Evolutionary conservation across 2,888 invertebrate genomes (phyloP), one percentile per base, ranked within the genome.

Genomic region (Trissoscelio sp.): DNA sequence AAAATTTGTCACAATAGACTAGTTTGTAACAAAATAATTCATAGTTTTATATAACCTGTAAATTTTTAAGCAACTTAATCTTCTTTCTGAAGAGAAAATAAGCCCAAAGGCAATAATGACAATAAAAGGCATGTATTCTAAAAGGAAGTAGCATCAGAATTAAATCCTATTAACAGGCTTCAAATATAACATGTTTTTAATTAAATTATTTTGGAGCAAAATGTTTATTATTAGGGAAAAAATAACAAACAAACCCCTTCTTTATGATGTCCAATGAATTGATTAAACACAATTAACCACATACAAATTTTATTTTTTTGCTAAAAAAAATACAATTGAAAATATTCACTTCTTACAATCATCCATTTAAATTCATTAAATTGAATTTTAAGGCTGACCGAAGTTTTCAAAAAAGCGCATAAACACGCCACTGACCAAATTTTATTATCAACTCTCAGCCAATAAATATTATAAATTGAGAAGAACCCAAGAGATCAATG

Each of bases 381-480:
- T 66, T 72, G 72, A 79, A 72, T 79, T 72, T 79, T 72, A 72
- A 70, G 79, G 66, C 72, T 79, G 66, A 79, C 79, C 66, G 44
- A 72, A 64, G 72, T n/a, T 66, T 79, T 14, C 67, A 51, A 73
- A 67, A 51, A 51, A 66, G 55, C 66, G 28, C 72, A 72, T 79
- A 79, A 79, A 72, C 51, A 66, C 58, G 58, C 72, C 57, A 31
- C 78, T 70, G 83, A 83, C 85, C 83, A 89, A 90, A 90, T 89
- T 90, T 89, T 87, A 89, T 90, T 91, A 90, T 90, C 89, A 87
- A 85, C 85, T 86, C 84, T 70, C 82, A 83, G 85, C 86, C 88
- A n/a, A n/a, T n/a, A n/a, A n/a, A n/a, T n/a, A n/a, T n/a, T n/a
- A n/a, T n/a, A n/a, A n/a, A n/a, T n/a, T n/a, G n/a, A n/a, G n/a